Evolutionary conservation across 2,888 invertebrate genomes (phyloP).

Genomic region (Stomorhina lunata): DNA sequence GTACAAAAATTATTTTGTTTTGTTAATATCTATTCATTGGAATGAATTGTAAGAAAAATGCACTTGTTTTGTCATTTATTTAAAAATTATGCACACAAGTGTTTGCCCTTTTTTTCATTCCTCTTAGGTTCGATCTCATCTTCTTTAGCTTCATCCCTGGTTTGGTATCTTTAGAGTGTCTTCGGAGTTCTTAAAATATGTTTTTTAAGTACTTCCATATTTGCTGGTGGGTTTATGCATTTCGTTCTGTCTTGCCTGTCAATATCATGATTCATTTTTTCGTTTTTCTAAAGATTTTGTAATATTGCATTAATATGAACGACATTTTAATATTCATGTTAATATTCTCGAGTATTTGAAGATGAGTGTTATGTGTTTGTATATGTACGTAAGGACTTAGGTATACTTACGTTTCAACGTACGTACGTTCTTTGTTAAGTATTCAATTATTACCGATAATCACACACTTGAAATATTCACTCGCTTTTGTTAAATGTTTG

Average conservation of each 20-base stretch:
- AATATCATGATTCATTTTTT: slow-evolving; percentile 1
- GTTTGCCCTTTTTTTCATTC: slow-evolving; percentile 46
- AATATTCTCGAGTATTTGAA: slow-evolving; percentile 47
- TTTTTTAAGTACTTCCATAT: slow-evolving; percentile 35
- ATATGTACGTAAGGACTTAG: slow-evolving; percentile 2
- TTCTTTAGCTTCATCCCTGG: slow-evolving; percentile 23
- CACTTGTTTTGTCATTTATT: slow-evolving; percentile 54
- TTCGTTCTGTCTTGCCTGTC: slow-evolving; percentile 21
- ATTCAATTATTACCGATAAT: slow-evolving; percentile 66
- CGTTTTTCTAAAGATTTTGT: neutral
- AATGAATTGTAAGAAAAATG: slow-evolving; percentile 25
- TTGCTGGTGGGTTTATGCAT: slow-evolving; percentile 36
- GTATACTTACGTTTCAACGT: too few species aligned
- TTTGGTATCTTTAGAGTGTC: slow-evolving; percentile 22
- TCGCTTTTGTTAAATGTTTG: slow-evolving; percentile 50
- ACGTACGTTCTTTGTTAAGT: slow-evolving; percentile 15
- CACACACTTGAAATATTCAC: slow-evolving; percentile 58
- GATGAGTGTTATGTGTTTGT: slow-evolving; percentile 33
- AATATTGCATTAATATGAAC: slow-evolving; percentile 39
- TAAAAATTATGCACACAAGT: slow-evolving; percentile 62
- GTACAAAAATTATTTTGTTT: neutral
- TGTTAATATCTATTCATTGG: slow-evolving; percentile 42
- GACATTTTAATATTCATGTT: slow-evolving; percentile 48
- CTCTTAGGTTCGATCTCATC: neutral
- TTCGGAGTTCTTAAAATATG: slow-evolving; percentile 40